Evolutionary conservation across 1,140 invertebrate species (phyloP).

Genomic region (Euura lappo): DNA sequence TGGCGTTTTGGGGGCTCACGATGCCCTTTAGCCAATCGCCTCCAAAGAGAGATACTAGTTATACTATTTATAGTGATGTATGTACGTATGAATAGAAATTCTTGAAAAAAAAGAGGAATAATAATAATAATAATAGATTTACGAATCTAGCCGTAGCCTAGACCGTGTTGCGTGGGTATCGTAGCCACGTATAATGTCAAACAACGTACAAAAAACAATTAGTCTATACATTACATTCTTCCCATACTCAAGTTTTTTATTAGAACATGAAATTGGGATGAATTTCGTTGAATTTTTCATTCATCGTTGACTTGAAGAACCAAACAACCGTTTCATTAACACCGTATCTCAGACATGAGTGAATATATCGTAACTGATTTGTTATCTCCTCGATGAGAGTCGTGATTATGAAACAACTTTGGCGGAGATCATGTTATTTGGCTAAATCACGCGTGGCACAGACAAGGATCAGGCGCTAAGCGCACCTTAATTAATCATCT

Average conservation of each 20-base stretch:
- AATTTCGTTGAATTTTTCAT: no score
- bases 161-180: background rate
- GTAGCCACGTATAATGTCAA: background rate
- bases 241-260: constrained; percentile 8
- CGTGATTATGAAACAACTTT: no score
- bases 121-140: no score
- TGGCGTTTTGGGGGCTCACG: constrained; percentile 18
- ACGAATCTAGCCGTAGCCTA: background rate
- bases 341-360: no score
- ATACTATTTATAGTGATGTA: constrained; percentile 29
- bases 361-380: no score
- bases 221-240: background rate
- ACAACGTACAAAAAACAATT: background rate
- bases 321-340: no score
- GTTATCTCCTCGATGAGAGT: no score
- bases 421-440: constrained; percentile 12
- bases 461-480: no score
- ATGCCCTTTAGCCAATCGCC: constrained; percentile 23
- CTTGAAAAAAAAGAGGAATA: no score
- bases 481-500: no score
- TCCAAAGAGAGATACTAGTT: constrained; percentile 40
- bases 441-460: constrained; percentile 7
- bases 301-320: no score
- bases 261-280: no score
- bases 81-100: background rate